Conservation (phyloP, 2,888 invertebrate species). For the Agrilus mali region DNA sequence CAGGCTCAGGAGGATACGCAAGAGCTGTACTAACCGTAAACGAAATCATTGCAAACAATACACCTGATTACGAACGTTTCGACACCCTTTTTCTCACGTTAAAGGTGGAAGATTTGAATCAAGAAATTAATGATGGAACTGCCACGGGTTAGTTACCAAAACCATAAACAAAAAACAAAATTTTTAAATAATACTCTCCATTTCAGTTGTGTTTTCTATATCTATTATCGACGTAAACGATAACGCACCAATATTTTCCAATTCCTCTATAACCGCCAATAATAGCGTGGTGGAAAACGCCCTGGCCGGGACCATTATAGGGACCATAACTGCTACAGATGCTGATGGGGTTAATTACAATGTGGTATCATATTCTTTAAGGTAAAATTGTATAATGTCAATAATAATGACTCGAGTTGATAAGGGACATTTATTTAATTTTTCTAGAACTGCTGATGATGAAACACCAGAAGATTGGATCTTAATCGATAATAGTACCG, state of each 20-base stretch:
- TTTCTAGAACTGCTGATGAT: constrained; percentile 30
- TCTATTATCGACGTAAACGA: constrained; percentile 51
- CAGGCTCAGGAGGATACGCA: neutral
- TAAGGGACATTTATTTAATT: constrained; percentile 2
- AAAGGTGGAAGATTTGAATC: constrained; percentile 38
- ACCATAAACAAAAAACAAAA: neutral
- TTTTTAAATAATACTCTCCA: constrained; percentile 4
- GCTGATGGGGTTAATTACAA: constrained; percentile 47
- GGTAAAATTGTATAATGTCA: constrained; percentile 15
- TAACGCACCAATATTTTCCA: constrained; percentile 44
- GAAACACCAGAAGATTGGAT: constrained; percentile 37
- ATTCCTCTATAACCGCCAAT: constrained; percentile 32
- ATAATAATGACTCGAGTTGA: too few relatives aligned
- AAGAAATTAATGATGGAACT: constrained; percentile 34
- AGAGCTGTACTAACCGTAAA: constrained; percentile 10
- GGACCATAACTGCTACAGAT: constrained; percentile 47
- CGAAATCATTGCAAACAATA: constrained; percentile 7
- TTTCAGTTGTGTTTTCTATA: constrained; percentile 43
- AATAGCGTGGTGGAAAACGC: constrained; percentile 43
- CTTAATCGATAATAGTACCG: constrained; percentile 37
- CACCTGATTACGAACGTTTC: constrained; percentile 43
- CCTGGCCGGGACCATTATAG: constrained; percentile 36
- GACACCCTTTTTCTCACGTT: constrained; percentile 44
- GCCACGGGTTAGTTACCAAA: constrained; percentile 36
- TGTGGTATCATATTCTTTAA: constrained; percentile 41